Evolutionary conservation across 2,888 invertebrate genomes (phyloP), one percentile per base, ranked within the genome.

Genomic region (Pharmacophagus antenor): DNA sequence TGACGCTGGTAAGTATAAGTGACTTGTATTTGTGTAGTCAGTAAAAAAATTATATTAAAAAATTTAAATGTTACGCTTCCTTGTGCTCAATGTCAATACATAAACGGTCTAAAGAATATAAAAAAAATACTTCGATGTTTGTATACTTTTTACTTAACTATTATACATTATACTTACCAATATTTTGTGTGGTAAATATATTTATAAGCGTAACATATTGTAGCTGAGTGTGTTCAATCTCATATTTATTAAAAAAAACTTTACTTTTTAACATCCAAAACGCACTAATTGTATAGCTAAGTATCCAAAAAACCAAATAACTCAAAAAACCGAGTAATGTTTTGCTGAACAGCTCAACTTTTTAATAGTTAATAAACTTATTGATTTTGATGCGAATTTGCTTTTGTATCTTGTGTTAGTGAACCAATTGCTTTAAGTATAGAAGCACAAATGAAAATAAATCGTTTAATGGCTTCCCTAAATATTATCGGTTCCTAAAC

Each of bases 81-180:
- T 80, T 76, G 83, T 88, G 89, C 89, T 90, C 89, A 90, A 90
- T 83, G 84, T 85, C 80, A 77, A 80, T 77, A 80, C 70, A 73
- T 78, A 82, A 63, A 81, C 87, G 88, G 88, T 88, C 88, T 87
- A 88, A 86, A 77, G 63, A 70, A 31, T 5, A 44, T 70, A 68
- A 66, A 65, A 68, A 70, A 68, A 67, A 67, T 18, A 67, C 63
- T 72, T 70, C 68, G 67, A 64, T 66, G 65, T 70, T 68, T 57
- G 62, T 64, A 68, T 63, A 60, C 49, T 61, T 62, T 66, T 66
- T 64, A 68, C 56, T 57, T 64, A 66, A 56, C 66, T 69, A 66
- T 22, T 31, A 57, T 51, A 51, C 51, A 22, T 54, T 27, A 73
- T 55, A 56, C n/a, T 46, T 60, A 51, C 49, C 56, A 59, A 61